Evolutionary conservation across 2,888 invertebrate genomes (phyloP).

Genomic region (Diabrotica balteata): DNA sequence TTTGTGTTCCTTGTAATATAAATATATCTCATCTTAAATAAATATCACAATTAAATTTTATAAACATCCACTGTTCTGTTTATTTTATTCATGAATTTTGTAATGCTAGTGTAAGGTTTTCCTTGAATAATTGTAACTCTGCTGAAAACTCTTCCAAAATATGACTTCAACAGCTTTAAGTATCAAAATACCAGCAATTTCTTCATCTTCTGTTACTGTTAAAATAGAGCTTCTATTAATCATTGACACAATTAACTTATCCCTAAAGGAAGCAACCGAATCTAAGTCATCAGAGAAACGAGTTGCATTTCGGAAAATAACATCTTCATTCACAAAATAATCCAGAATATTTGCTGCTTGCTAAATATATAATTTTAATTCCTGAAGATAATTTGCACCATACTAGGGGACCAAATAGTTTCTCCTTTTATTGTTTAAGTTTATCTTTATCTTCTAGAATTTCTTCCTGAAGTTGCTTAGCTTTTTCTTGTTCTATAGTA

Average conservation of each 20-base stretch:
- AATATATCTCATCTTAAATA: conserved; percentile 51
- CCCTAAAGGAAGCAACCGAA: conserved; percentile 50
- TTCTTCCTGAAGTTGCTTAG: conserved; percentile 49
- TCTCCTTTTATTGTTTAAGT: conserved; percentile 44
- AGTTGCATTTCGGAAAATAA: conserved; percentile 51
- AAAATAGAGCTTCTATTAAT: conserved; percentile 54
- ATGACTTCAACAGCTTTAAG: conserved; percentile 48
- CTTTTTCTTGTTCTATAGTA: conserved; percentile 50
- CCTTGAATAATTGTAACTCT: conserved; percentile 51
- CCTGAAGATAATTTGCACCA: conserved; percentile 51
- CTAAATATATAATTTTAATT: conserved; percentile 53
- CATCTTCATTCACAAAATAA: conserved; percentile 49
- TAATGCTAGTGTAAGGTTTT: conserved; percentile 51
- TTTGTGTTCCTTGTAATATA: no score
- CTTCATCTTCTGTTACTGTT: conserved; percentile 38
- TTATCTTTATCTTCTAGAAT: conserved; percentile 53
- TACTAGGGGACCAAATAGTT: conserved; percentile 51
- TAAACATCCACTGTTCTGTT: conserved; percentile 54
- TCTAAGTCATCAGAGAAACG: conserved; percentile 49
- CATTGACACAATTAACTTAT: conserved; percentile 47
- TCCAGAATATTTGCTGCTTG: conserved; percentile 48
- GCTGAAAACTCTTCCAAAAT: conserved; percentile 54
- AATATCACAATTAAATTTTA: conserved; percentile 50
- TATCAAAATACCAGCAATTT: conserved; percentile 51
- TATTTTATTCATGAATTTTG: conserved; percentile 48